These are phyloP conservation scores for Colaptes auratus DNA, from an alignment of 2,113 vertebrate genomes.

Conservation along the genomic window DNA sequence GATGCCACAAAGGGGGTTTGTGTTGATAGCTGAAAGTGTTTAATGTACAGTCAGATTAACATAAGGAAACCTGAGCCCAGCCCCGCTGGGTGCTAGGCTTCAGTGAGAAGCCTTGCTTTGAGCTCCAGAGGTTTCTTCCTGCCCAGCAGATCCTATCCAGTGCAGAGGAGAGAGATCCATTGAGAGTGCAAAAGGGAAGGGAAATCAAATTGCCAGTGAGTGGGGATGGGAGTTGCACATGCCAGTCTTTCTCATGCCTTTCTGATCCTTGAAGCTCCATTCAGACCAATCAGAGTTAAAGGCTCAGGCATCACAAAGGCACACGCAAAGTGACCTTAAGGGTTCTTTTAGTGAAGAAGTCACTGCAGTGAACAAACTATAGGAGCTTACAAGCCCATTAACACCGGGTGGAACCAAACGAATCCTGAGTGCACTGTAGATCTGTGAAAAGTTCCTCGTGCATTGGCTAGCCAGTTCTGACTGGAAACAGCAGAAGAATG, in stretches of 20 bases:
- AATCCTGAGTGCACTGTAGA: not conserved
- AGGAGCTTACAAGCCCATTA: not conserved
- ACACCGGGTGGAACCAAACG: not conserved
- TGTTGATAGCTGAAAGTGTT: conserved; percentile 43
- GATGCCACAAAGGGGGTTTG: conserved; percentile 1
- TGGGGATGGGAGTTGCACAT: not conserved
- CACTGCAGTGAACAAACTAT: not conserved
- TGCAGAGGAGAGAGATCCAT: not conserved
- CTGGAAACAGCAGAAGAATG: not conserved
- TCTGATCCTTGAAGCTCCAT: not conserved
- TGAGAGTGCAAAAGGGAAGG: not conserved
- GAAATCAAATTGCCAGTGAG: not conserved
- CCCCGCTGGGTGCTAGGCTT: not conserved
- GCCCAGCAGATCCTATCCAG: not conserved
- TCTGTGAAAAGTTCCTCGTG: not conserved
- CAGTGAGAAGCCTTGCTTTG: not conserved
- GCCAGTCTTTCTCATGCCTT: not conserved
- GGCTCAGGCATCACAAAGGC: not conserved
- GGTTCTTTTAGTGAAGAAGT: not conserved
- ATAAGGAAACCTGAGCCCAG: not conserved
- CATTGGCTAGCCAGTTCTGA: not conserved
- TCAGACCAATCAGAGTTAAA: not conserved
- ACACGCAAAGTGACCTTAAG: not conserved
- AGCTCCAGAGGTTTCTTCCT: not conserved
- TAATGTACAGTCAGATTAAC: not conserved